These are phyloP conservation scores for Calliscelio sp. DNA, from an alignment of 2,888 invertebrate genomes.

Conservation along the genomic window DNA sequence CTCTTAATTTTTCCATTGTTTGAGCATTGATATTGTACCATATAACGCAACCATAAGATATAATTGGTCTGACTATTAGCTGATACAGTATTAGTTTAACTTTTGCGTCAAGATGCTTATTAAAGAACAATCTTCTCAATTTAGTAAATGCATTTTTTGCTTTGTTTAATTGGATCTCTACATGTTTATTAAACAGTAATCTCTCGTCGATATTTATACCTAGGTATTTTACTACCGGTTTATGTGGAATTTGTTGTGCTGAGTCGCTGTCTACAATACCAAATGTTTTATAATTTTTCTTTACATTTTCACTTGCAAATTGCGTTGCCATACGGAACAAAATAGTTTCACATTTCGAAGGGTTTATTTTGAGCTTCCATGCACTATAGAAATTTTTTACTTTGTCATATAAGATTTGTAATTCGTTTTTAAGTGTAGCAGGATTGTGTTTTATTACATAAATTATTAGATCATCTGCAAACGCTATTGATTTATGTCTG, in stretches of 20 bases:
- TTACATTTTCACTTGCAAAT: background rate
- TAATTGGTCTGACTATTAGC: too few species aligned
- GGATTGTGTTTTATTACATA: slow-evolving; percentile 14
- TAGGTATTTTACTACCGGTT: slow-evolving; percentile 25
- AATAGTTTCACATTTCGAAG: slow-evolving; percentile 63
- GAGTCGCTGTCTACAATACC: background rate
- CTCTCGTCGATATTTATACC: slow-evolving; percentile 1
- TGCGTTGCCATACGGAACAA: slow-evolving; percentile 50
- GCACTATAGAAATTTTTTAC: slow-evolving; percentile 45
- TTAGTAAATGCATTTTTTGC: slow-evolving; percentile 62
- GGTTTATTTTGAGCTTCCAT: slow-evolving; percentile 65
- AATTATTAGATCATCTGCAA: slow-evolving; percentile 65
- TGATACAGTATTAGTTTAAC: slow-evolving; percentile 68
- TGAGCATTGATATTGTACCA: too few species aligned
- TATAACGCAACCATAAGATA: too few species aligned
- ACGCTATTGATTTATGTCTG: slow-evolving; percentile 19
- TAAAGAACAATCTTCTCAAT: slow-evolving; percentile 58
- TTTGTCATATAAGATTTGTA: slow-evolving; percentile 36
- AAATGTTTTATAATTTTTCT: slow-evolving; percentile 30
- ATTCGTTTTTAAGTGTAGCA: background rate
- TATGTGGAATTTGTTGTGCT: background rate
- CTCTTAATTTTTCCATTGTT: too few species aligned
- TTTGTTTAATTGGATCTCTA: slow-evolving; percentile 45
- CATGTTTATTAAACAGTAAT: background rate
- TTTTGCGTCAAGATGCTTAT: slow-evolving; percentile 25